Conservation (phyloP, 1,140 invertebrate genomes). For the Heterodera schachtii region DNA sequence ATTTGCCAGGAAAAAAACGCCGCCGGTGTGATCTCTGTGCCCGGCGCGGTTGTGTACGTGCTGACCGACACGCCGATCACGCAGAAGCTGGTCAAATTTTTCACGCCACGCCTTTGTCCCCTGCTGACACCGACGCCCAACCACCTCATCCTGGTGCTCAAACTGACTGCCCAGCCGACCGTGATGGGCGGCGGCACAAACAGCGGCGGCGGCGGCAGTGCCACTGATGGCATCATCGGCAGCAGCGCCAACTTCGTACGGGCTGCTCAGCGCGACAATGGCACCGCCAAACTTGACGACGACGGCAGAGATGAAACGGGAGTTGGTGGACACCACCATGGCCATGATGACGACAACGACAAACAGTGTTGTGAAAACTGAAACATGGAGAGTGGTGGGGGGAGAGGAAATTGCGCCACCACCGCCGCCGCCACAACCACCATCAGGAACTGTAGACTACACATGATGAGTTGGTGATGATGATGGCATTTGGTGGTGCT, state of each 20-base stretch:
- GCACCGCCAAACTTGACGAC: background rate
- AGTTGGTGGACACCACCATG: background rate
- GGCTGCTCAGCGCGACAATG: background rate
- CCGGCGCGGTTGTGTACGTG: conserved; percentile 40
- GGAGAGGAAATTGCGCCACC: background rate
- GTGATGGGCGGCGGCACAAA: background rate
- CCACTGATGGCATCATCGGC: background rate
- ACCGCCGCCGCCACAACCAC: no score
- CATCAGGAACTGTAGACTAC: background rate
- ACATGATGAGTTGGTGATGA: background rate
- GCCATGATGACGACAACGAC: no score
- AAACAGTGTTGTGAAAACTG: no score
- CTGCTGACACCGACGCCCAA: conserved; percentile 13
- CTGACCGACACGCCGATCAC: conserved; percentile 42
- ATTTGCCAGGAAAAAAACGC: conserved; percentile 49
- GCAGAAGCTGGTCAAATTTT: conserved; percentile 46
- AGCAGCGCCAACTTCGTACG: background rate
- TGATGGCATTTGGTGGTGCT: background rate
- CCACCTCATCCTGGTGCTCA: background rate
- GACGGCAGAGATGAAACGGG: background rate
- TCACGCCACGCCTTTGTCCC: conserved; percentile 44
- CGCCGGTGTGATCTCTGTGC: conserved; percentile 39
- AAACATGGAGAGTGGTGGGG: background rate
- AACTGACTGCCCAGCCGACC: background rate
- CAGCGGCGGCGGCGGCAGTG: no score